Evolutionary conservation across 2,888 invertebrate species (phyloP), one percentile per base, ranked within the genome.

Genomic region (Carpatolechia fugitivella): DNA sequence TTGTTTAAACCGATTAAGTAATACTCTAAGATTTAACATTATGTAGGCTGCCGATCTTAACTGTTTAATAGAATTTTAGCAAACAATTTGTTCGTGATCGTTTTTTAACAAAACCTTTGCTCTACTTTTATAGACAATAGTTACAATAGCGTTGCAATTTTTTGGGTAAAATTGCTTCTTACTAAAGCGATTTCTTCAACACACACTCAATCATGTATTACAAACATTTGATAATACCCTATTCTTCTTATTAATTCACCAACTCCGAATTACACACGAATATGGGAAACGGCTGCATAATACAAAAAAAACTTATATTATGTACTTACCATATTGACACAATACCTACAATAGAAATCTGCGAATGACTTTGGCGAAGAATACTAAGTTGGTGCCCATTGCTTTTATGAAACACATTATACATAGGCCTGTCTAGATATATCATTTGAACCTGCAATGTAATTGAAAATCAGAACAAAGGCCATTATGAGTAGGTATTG

Each of bases 181-280:
- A 14, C 13, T 40, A n/a, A 6, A 40, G 11, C 31, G 16, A 10
- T 33, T 48, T 33, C 16, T 48, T 18, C n/a, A 49, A 20, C 20
- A 20, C 35, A n/a, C 67, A 69, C 62, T 68, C 70, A 67, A 71
- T 76, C 65, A 65, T 29, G 64, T 63, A 67, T 80, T 81, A 78
- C 76, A 68, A 70, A 74, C 75, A 70, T 82, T 83, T 80, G 74
- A 81, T 82, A 83, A 83, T 82, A 79, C 76, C 65, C 80, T 64
- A 83, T 82, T 82, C 81, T 74, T 76, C 63, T 16, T 48, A 66
- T 82, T 82, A 82, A 77, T 67, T 77, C 73, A 76, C 62, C 50
- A 52, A 56, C 57, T 61, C 61, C 60, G 46, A 69, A 66, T 73
- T 64, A 60, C 66, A 65, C 66, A 61, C 66, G 69, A 66, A 78